phyloP scores from a whole-genome alignment of 1,140 invertebrate species.

The Bombus polaris region DNA sequence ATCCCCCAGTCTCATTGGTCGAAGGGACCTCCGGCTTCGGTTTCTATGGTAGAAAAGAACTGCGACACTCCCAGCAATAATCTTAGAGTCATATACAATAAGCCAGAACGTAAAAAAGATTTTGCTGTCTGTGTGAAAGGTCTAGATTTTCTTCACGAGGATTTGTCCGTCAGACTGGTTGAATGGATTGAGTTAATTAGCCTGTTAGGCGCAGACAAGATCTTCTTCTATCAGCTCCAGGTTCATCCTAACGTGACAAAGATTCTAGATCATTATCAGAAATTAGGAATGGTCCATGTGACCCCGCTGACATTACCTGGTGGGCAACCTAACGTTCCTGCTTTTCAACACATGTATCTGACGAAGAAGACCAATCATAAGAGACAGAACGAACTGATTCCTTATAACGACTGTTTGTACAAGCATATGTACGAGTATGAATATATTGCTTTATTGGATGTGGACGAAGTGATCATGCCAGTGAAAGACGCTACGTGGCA shows the following conservation, averaged over 20 bases:
- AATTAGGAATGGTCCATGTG: conserved; percentile 89
- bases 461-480: conserved; percentile 98
- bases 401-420: conserved; percentile 98
- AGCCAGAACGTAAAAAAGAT: conserved; percentile 88
- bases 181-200: conserved; percentile 97
- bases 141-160: conserved; percentile 95
- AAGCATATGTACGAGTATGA: conserved; percentile 95
- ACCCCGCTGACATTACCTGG: conserved; percentile 95
- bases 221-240: conserved; percentile 95
- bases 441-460: conserved; percentile 95
- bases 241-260: conserved; percentile 96
- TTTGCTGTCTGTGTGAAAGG: conserved; percentile 98
- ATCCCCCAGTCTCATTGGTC: conserved; percentile 89
- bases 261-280: conserved; percentile 91
- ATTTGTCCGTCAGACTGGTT: conserved; percentile 93
- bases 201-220: conserved; percentile 94
- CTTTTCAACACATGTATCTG: conserved; percentile 94
- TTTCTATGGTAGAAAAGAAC: conserved; percentile 92
- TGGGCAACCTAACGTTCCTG: conserved; percentile 94
- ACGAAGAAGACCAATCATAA: conserved; percentile 96
- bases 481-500: conserved; percentile 90
- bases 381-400: conserved; percentile 96
- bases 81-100: conserved; percentile 92
- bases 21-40: conserved; percentile 89
- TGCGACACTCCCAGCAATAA: conserved; percentile 94